Conservation (phyloP, 2,113 vertebrate genomes). For the Ptyas mucosa region DNA sequence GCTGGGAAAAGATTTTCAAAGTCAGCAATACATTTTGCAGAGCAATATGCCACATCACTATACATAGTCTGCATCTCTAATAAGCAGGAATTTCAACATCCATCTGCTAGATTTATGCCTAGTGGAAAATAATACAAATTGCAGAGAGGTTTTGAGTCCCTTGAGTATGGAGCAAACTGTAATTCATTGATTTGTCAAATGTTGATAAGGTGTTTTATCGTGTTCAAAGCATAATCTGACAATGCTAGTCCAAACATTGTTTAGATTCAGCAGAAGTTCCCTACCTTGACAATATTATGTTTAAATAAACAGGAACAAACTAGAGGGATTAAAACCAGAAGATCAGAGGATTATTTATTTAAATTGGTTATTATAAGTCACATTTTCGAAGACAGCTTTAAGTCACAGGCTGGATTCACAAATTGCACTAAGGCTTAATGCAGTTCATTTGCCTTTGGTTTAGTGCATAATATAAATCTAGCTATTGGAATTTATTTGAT, state of each 20-base stretch:
- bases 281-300: neutral
- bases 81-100: neutral
- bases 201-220: neutral
- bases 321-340: neutral
- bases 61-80: neutral
- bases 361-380: neutral
- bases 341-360: neutral
- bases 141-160: neutral
- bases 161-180: neutral
- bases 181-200: conserved; percentile 13
- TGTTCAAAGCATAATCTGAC: neutral
- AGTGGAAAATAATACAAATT: conserved; percentile 16
- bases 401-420: neutral
- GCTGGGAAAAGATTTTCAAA: neutral
- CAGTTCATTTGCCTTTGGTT: neutral
- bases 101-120: neutral
- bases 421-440: neutral
- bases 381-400: neutral
- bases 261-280: neutral
- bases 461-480: neutral
- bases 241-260: neutral
- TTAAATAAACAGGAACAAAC: neutral
- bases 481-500: neutral
- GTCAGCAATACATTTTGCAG: neutral
- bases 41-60: neutral